These are phyloP conservation scores for Paratilapia polleni DNA, from an alignment of 2,113 vertebrate species.

Conservation along the genomic window DNA sequence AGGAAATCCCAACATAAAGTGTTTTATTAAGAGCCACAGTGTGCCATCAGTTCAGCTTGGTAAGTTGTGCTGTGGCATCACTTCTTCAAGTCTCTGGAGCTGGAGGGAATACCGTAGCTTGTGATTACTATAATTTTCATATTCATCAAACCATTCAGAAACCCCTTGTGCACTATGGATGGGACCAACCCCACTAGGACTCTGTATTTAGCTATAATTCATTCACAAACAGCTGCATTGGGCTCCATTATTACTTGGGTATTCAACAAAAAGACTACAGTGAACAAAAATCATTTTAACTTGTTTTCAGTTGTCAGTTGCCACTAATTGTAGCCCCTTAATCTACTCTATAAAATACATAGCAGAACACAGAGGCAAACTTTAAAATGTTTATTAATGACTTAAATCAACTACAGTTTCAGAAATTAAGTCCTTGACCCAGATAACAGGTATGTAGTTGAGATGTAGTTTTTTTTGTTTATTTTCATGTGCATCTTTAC, in stretches of 20 bases:
- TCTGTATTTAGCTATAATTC: not conserved
- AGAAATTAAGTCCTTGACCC: not conserved
- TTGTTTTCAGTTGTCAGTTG: too few relatives aligned
- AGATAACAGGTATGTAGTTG: not conserved
- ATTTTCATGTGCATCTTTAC: not conserved
- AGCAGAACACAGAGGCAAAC: too few relatives aligned
- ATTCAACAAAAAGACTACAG: not conserved
- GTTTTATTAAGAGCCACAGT: not conserved
- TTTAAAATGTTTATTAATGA: not conserved
- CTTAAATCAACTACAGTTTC: not conserved
- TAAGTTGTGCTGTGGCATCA: not conserved
- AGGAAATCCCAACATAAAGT: not conserved
- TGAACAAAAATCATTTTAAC: not conserved
- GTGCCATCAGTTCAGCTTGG: not conserved
- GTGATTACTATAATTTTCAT: not conserved
- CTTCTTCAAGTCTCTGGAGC: not conserved
- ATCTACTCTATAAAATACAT: too few relatives aligned
- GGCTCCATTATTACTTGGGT: not conserved
- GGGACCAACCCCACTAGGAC: not conserved
- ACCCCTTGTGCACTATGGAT: not conserved
- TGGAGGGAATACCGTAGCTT: not conserved
- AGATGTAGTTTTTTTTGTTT: not conserved
- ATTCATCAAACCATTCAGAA: not conserved
- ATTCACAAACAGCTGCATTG: not conserved
- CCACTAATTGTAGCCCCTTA: too few relatives aligned